Evolutionary conservation across 1,140 invertebrate species (phyloP).

Genomic region (Teleopsis dalmanni): DNA sequence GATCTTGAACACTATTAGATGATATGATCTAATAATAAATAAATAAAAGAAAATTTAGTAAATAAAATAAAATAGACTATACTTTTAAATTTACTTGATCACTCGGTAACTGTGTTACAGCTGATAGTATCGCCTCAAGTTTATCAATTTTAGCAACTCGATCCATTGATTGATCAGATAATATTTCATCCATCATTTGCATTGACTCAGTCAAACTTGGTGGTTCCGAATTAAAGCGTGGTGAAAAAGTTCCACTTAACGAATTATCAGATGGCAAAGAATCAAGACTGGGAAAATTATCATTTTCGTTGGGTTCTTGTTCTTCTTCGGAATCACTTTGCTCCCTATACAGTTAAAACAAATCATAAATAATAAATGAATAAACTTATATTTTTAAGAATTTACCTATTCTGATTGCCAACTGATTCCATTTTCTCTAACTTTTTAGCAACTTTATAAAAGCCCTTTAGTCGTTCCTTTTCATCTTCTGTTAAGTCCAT

Average conservation of each 20-base stretch:
- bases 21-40: conserved; percentile 28
- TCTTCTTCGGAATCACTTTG: conserved; percentile 61
- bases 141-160: conserved; percentile 79
- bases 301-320: conserved; percentile 58
- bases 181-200: conserved; percentile 79
- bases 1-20: conserved; percentile 37
- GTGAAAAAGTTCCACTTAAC: conserved; percentile 57
- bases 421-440: conserved; percentile 79
- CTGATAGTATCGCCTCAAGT: conserved; percentile 73
- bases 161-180: conserved; percentile 76
- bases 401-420: conserved; percentile 53
- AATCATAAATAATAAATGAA: conserved; percentile 5
- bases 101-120: conserved; percentile 56
- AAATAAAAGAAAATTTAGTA: not conserved
- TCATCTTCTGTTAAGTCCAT: conserved; percentile 89
- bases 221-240: conserved; percentile 63
- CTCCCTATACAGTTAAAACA: conserved; percentile 43
- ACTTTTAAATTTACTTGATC: conserved; percentile 30
- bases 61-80: not conserved
- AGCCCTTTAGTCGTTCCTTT: conserved; percentile 84
- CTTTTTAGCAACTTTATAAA: conserved; percentile 87
- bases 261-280: conserved; percentile 66
- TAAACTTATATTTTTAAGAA: not conserved
- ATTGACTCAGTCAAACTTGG: conserved; percentile 84
- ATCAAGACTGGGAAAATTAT: conserved; percentile 68